These are phyloP conservation scores for Staurois parvus DNA, from an alignment of 2,797 vertebrate species.

Conservation along the genomic window DNA sequence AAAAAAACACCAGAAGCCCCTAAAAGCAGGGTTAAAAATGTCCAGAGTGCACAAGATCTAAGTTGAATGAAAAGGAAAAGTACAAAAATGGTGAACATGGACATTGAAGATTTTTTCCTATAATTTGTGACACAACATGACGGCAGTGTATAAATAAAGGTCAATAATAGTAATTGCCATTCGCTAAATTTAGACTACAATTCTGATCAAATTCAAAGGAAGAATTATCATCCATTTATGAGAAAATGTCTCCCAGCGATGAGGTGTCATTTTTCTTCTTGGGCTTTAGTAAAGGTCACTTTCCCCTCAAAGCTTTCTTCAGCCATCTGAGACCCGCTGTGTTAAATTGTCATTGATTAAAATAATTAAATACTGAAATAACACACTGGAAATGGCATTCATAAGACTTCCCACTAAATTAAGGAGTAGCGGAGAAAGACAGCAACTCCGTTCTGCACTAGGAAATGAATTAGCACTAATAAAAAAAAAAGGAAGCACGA, in stretches of 20 bases:
- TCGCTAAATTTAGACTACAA: constrained; percentile 1
- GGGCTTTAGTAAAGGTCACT: constrained; percentile 40
- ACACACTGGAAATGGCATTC: not conserved
- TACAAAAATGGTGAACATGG: too few species aligned
- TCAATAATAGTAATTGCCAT: not conserved
- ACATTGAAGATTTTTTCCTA: too few species aligned
- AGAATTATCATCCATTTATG: constrained; percentile 30
- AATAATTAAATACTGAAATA: constrained; percentile 33
- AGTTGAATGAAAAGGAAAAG: too few species aligned
- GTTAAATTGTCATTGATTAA: constrained; percentile 31
- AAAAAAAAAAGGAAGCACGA: too few species aligned
- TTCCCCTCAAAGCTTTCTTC: constrained; percentile 24
- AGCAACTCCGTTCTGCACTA: not conserved
- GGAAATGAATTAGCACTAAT: not conserved
- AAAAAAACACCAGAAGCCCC: too few species aligned
- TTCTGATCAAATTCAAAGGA: not conserved
- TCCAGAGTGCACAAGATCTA: too few species aligned
- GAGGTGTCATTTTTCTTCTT: constrained; percentile 2
- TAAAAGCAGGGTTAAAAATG: too few species aligned
- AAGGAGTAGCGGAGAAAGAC: not conserved
- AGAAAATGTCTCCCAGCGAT: constrained; percentile 3
- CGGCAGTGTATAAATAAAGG: constrained; percentile 9
- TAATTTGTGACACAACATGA: not conserved
- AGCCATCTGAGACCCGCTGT: constrained; percentile 16
- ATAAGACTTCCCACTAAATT: constrained; percentile 11